phyloP scores from a whole-genome alignment of 2,888 invertebrate genomes.

The Notocelia uddmanniana region DNA sequence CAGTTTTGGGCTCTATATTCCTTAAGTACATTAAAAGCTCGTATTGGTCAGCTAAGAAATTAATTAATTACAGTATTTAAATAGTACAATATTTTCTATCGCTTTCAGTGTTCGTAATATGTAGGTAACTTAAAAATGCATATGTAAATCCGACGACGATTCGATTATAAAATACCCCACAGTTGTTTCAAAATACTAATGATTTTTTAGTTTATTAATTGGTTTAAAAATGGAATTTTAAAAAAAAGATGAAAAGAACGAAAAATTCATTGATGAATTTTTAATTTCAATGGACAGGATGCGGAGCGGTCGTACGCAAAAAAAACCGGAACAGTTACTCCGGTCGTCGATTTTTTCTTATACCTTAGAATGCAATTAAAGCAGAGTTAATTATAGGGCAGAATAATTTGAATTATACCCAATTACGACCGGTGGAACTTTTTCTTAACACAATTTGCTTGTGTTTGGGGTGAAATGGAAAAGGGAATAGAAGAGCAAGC shows the following conservation, averaged over 20 bases:
- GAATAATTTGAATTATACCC: background rate
- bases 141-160: background rate
- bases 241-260: background rate
- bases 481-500: constrained; percentile 1
- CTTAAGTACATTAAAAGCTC: no score
- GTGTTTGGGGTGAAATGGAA: background rate
- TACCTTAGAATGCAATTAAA: background rate
- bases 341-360: background rate
- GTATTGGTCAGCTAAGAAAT: no score
- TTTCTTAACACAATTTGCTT: constrained; percentile 28
- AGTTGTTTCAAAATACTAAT: no score
- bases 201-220: no score
- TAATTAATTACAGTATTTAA: no score
- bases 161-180: no score
- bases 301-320: background rate
- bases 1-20: no score
- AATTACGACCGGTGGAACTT: constrained; percentile 8
- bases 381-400: background rate
- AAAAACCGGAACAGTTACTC: background rate
- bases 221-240: no score
- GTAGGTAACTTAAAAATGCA: no score
- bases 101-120: no score
- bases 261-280: background rate
- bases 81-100: no score
- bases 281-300: background rate